Conservation (phyloP, 1,140 invertebrate genomes). For the silkworm (Bombyx mori) region DNA sequence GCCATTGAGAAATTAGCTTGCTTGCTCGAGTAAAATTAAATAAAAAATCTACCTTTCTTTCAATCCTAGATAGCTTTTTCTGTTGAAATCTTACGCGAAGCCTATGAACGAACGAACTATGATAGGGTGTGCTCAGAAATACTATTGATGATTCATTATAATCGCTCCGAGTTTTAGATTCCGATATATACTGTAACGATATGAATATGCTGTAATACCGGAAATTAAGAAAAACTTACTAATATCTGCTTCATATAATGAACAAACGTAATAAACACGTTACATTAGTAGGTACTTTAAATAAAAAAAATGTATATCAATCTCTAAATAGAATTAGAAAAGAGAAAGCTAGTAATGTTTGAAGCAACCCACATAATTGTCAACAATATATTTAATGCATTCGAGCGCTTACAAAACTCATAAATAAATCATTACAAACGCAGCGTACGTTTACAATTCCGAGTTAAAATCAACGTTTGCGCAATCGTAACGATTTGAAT, state of each 20-base stretch:
- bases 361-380: too few species aligned
- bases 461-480: conserved; percentile 8
- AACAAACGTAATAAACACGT: too few species aligned
- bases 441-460: conserved; percentile 22
- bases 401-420: conserved; percentile 16
- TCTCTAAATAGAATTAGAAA: too few species aligned
- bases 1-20: not conserved
- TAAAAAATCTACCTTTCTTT: not conserved
- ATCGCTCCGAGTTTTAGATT: too few species aligned
- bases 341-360: too few species aligned
- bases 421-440: conserved; percentile 18
- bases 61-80: not conserved
- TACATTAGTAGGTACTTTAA: too few species aligned
- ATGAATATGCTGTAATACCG: too few species aligned
- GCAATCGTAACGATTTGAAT: conserved; percentile 42
- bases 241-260: too few species aligned
- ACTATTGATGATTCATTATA: too few species aligned
- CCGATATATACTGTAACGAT: too few species aligned
- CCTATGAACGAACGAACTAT: not conserved
- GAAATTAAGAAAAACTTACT: too few species aligned
- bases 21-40: not conserved
- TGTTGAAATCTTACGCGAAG: not conserved
- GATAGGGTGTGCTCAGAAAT: not conserved
- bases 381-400: conserved; percentile 6
- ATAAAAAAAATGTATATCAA: too few species aligned